Base-by-base conservation (phyloP, 2,113 vertebrate species). In the Heliornis fulica region DNA sequence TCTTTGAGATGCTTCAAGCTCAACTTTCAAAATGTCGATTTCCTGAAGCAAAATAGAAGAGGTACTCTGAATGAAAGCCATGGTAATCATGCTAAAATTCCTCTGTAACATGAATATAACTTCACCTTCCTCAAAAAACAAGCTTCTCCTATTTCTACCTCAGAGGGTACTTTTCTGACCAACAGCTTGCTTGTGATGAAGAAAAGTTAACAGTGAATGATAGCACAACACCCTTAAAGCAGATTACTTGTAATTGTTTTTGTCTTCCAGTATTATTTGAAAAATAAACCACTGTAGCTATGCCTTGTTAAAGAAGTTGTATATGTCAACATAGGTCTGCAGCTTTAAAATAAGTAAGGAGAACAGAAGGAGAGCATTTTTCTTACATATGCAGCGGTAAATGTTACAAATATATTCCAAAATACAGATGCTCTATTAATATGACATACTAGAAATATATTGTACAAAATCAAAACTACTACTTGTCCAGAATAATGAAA, bases 1-100 rank as follows among this genome's bases (percentile, higher is more conserved):
- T 74, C 98, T 98, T 82, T 98, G 99, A 53, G 98, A 98, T 10
- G 98, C 99, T 77, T 99, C 99, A 82, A 99, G 98, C 83, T 99
- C 99, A 79, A 98, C 98, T 96, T 97, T 98, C 95, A 99, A 90
- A 31, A 97, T 75, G 63, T 99, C 98, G 63, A 97, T 97, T 87
- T 99, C 98, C 99, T 99, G 83, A 83, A 50, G 76, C 45, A 83
- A 95, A 92, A 89, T 26, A 95, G 92, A 93, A 80, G 4, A 71
- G 16, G 31, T 6, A 48, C 8, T 28, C 5, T 93, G 32, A 60
- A n/a, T 60, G 60, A 90, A 92, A 53, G 21, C 11, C 51, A 63
- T 31, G 9, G 16, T 12, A 53, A 36, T 64, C 7, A 32, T 71
- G 14, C 13, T 57, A 65, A 64, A 60, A 34, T 0, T 65, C 0